A percentile compares a stretch with the other conserved stretches of the same genome.
Conservation (phyloP, 1,140 invertebrate species). For the Musca domestica region DNA sequence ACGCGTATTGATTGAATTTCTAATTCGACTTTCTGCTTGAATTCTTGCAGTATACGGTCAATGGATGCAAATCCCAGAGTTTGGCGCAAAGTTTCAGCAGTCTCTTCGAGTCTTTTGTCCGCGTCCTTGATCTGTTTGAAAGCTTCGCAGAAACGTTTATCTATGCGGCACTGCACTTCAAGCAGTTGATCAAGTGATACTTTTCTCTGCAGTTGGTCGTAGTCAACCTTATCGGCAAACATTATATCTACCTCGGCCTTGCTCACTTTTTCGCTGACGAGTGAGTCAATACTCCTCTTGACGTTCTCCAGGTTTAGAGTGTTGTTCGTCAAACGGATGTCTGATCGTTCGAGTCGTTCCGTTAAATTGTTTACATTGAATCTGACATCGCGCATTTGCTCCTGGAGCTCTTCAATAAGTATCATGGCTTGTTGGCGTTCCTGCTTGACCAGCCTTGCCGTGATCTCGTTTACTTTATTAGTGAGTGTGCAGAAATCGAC, state of each 20-base stretch:
- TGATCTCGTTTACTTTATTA: conserved; percentile 44
- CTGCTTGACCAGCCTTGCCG: conserved; percentile 35
- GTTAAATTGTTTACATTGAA: conserved; percentile 6
- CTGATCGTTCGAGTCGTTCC: conserved; percentile 13
- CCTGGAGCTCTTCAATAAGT: conserved; percentile 36
- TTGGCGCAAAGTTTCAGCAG: conserved; percentile 64
- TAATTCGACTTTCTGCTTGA: conserved; percentile 65
- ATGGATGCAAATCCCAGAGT: conserved; percentile 68
- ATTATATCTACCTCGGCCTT: conserved; percentile 66
- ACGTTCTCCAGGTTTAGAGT: conserved; percentile 21
- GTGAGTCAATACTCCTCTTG: conserved; percentile 35
- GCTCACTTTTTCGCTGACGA: conserved; percentile 58
- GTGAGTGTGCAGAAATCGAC: conserved; percentile 38
- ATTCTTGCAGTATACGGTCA: conserved; percentile 64
- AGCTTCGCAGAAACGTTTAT: conserved; percentile 62
- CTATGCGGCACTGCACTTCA: conserved; percentile 63
- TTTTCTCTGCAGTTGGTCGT: conserved; percentile 64
- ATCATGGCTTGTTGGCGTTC: conserved; percentile 35
- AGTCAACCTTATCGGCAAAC: conserved; percentile 70
- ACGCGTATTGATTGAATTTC: conserved; percentile 65
- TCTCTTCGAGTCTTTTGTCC: conserved; percentile 63
- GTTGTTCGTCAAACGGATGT: conserved; percentile 2
- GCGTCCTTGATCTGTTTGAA: conserved; percentile 63
- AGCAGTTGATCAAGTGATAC: conserved; percentile 71
- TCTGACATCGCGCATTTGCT: conserved; percentile 33